Conservation (phyloP, 2,888 invertebrate species). For the Brachyopa scutellaris region DNA sequence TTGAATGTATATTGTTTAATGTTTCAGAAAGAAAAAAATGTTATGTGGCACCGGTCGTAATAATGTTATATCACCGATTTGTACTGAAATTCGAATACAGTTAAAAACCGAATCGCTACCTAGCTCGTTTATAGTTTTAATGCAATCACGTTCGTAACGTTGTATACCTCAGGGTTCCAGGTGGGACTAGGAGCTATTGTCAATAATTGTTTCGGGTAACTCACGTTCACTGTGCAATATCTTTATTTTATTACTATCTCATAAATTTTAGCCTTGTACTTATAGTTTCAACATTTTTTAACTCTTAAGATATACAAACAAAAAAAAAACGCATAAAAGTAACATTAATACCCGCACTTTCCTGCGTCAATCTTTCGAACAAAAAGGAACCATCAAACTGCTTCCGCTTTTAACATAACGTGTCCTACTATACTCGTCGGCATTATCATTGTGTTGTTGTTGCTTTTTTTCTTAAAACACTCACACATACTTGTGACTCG, state of each 20-base stretch:
- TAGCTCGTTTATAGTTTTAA: too few species aligned
- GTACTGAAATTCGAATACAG: background rate
- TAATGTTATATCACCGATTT: too few species aligned
- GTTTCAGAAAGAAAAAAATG: background rate
- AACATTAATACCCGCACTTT: slow-evolving; percentile 24
- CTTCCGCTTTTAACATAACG: slow-evolving; percentile 33
- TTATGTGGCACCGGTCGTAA: too few species aligned
- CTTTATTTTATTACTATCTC: slow-evolving; percentile 38
- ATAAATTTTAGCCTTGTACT: slow-evolving; percentile 48
- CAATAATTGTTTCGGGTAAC: slow-evolving; percentile 30
- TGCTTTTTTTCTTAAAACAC: slow-evolving; percentile 19
- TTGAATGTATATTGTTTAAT: too few species aligned
- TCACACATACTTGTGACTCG: slow-evolving; percentile 8
- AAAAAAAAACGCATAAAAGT: slow-evolving; percentile 31
- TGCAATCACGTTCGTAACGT: too few species aligned
- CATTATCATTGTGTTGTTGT: slow-evolving; percentile 13
- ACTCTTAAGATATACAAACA: background rate
- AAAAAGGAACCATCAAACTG: slow-evolving; percentile 34
- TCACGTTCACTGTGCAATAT: slow-evolving; percentile 34
- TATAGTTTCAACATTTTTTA: slow-evolving; percentile 13
- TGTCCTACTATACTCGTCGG: slow-evolving; percentile 6
- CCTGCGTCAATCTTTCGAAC: background rate
- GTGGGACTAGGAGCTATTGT: slow-evolving; percentile 41
- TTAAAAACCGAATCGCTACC: background rate
- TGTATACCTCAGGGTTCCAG: slow-evolving; percentile 27